These are phyloP conservation scores for Sesia bembeciformis DNA, from an alignment of 2,888 invertebrate species.

Conservation along the genomic window DNA sequence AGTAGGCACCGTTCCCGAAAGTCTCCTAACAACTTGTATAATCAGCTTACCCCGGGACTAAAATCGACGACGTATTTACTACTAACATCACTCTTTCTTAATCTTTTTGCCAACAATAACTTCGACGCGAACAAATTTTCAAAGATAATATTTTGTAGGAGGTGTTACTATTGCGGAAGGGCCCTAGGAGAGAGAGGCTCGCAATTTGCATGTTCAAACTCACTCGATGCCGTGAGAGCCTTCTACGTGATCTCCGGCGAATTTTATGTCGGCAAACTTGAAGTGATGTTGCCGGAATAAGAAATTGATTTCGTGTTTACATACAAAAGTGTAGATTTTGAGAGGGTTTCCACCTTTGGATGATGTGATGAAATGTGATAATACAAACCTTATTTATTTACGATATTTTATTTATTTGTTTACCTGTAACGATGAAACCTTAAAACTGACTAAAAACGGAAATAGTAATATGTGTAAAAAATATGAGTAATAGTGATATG, in stretches of 20 bases:
- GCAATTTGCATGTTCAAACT: conserved; percentile 31
- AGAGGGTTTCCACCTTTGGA: neutral
- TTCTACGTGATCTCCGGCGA: conserved; percentile 12
- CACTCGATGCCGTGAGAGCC: conserved; percentile 16
- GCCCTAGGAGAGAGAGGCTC: conserved; percentile 12
- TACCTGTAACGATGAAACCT: too few species aligned
- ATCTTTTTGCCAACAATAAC: conserved; percentile 16
- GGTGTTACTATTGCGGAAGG: conserved; percentile 6
- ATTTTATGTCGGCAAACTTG: conserved; percentile 16
- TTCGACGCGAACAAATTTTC: conserved; percentile 18
- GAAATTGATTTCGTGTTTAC: conserved; percentile 3
- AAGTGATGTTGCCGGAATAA: conserved; percentile 17
- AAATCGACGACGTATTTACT: neutral
- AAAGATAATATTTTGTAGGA: conserved; percentile 33
- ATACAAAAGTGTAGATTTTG: neutral
- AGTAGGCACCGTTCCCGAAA: too few species aligned
- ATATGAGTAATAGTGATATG: too few species aligned
- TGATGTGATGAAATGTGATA: too few species aligned
- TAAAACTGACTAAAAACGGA: too few species aligned
- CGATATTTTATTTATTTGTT: too few species aligned
- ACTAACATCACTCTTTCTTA: conserved; percentile 3
- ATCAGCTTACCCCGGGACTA: neutral
- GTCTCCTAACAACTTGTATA: too few species aligned
- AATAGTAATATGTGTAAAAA: too few species aligned
- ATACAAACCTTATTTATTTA: too few species aligned